phyloP scores from a whole-genome alignment of 2,888 invertebrate genomes.

The Leucoma salicis region DNA sequence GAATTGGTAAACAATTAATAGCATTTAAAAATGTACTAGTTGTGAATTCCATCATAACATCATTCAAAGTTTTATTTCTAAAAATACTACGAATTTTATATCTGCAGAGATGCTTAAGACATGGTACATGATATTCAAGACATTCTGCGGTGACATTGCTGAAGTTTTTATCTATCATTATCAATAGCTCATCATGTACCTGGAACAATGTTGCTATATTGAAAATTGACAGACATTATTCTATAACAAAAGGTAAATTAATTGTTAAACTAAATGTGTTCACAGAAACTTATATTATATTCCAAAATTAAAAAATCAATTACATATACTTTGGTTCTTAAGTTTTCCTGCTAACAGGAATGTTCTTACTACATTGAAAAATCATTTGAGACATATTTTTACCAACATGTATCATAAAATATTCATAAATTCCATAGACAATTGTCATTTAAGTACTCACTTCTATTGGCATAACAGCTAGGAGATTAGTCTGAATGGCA shows the following conservation, averaged over 20 bases:
- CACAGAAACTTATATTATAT: no score
- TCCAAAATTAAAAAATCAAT: no score
- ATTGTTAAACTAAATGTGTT: no score
- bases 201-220: no score
- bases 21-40: conserved; percentile 50
- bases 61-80: conserved; percentile 30
- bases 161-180: conserved; percentile 46
- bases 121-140: conserved; percentile 42
- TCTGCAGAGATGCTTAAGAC: conserved; percentile 63
- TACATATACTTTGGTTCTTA: no score
- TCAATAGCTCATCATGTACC: conserved; percentile 52
- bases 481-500: conserved; percentile 42
- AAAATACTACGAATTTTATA: conserved; percentile 50
- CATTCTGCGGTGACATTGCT: conserved; percentile 38
- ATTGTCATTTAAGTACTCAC: conserved; percentile 46
- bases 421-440: no score
- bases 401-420: no score
- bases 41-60: background rate
- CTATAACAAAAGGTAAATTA: no score
- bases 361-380: no score
- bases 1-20: conserved; percentile 51
- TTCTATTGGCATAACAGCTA: conserved; percentile 49
- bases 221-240: no score
- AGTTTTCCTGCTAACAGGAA: no score
- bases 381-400: no score